Conservation (phyloP, 2,797 vertebrate species). For the Enteromius paludinosus region DNA sequence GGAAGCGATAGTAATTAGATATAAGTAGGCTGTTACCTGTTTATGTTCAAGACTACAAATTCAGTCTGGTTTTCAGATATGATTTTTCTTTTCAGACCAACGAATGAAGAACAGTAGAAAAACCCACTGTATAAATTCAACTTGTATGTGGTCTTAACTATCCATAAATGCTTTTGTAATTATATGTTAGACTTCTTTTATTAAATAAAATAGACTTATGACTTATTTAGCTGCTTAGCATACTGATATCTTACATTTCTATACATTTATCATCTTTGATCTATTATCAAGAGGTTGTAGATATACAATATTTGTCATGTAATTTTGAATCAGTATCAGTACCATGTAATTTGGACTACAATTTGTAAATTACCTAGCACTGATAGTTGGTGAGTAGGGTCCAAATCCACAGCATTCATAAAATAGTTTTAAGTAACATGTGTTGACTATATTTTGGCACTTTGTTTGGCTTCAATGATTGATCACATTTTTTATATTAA, state of each 20-base stretch:
- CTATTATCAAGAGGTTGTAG: neutral
- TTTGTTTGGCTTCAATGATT: no score
- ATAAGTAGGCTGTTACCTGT: slow-evolving; percentile 37
- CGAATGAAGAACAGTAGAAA: neutral
- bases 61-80: neutral
- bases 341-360: no score
- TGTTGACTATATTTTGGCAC: no score
- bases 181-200: neutral
- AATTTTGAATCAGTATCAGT: no score
- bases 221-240: neutral
- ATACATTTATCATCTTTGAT: no score
- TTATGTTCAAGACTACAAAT: neutral
- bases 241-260: neutral
- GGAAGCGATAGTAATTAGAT: slow-evolving; percentile 46
- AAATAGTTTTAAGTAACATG: no score
- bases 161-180: neutral
- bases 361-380: no score
- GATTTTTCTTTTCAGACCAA: neutral
- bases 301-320: no score
- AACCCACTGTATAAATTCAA: neutral
- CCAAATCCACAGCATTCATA: no score
- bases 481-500: no score
- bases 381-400: no score
- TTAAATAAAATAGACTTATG: neutral
- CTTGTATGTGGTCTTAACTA: neutral